Percentiles rank a stretch among this genome's conserved stretches.
Evolutionary conservation across 2,888 invertebrate genomes (phyloP).

Genomic region (Pediacus dermestoides): DNA sequence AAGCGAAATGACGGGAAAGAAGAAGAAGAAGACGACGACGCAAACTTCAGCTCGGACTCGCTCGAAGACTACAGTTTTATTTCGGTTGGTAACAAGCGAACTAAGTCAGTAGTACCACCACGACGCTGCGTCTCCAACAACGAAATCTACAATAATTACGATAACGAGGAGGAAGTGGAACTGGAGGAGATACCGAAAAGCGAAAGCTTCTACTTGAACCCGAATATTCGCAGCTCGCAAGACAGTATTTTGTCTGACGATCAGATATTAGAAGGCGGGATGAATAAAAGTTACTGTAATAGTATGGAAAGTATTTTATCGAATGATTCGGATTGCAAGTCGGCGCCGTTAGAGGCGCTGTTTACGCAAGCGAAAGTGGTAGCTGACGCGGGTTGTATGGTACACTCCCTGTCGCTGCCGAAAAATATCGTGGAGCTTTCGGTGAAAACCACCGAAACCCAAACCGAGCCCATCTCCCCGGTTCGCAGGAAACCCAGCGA

Average conservation of each 20-base stretch:
- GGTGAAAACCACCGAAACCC: constrained; percentile 48
- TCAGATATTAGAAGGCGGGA: constrained; percentile 36
- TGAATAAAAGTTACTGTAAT: constrained; percentile 66
- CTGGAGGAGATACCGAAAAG: constrained; percentile 56
- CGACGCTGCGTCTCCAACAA: constrained; percentile 73
- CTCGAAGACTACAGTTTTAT: constrained; percentile 65
- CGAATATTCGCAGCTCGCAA: constrained; percentile 66
- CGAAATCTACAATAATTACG: constrained; percentile 60
- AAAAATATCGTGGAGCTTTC: constrained; percentile 47
- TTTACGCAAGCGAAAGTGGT: constrained; percentile 54
- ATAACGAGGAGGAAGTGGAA: constrained; percentile 29
- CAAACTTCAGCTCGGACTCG: constrained; percentile 76
- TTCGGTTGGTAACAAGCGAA: constrained; percentile 34
- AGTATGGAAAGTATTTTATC: constrained; percentile 78
- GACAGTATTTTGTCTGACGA: constrained; percentile 75
- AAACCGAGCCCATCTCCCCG: constrained; percentile 45
- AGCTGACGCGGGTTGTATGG: constrained; percentile 3
- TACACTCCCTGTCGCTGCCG: constrained; percentile 36
- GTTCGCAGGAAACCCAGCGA: constrained; percentile 37
- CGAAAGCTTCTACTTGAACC: constrained; percentile 78
- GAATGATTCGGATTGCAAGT: constrained; percentile 75
- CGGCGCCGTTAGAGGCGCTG: constrained; percentile 71
- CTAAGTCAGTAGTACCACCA: constrained; percentile 54
- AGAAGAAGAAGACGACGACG: constrained; percentile 53
- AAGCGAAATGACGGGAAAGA: constrained; percentile 40